These are phyloP conservation scores for Galemys pyrenaicus DNA, from an alignment of 2,113 vertebrate species.

Conservation along the genomic window DNA sequence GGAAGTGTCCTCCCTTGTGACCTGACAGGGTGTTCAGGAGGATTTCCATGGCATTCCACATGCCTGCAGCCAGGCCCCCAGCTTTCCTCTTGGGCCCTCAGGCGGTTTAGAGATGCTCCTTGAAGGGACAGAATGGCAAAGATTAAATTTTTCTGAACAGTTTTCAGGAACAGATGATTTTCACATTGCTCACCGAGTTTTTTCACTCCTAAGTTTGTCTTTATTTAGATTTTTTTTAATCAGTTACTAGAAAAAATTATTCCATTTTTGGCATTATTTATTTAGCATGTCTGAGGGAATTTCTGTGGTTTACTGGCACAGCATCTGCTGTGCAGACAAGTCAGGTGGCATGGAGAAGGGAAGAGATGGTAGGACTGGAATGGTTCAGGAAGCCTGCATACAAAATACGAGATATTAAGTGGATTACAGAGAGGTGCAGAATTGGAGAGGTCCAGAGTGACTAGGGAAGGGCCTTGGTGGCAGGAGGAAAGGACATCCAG, in stretches of 20 bases:
- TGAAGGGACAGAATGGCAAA: background rate
- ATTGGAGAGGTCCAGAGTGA: background rate
- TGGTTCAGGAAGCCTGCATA: background rate
- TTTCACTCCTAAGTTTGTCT: background rate
- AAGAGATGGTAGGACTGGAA: background rate
- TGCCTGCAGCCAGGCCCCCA: background rate
- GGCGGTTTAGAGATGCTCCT: background rate
- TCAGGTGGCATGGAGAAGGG: background rate
- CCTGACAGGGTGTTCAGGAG: background rate
- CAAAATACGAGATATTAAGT: background rate
- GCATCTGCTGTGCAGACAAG: background rate
- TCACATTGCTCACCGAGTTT: background rate
- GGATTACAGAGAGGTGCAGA: background rate
- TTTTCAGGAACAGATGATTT: constrained; percentile 18
- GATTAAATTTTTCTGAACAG: background rate
- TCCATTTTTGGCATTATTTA: background rate
- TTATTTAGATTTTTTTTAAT: background rate
- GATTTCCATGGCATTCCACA: background rate
- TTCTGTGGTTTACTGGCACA: background rate
- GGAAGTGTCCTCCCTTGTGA: background rate
- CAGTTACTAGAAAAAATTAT: background rate
- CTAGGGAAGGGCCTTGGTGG: background rate
- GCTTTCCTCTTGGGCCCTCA: background rate
- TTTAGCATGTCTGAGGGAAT: background rate
- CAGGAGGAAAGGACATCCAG: background rate